Base-by-base conservation (phyloP, 2,888 invertebrate species). In the Zootermopsis nevadensis region DNA sequence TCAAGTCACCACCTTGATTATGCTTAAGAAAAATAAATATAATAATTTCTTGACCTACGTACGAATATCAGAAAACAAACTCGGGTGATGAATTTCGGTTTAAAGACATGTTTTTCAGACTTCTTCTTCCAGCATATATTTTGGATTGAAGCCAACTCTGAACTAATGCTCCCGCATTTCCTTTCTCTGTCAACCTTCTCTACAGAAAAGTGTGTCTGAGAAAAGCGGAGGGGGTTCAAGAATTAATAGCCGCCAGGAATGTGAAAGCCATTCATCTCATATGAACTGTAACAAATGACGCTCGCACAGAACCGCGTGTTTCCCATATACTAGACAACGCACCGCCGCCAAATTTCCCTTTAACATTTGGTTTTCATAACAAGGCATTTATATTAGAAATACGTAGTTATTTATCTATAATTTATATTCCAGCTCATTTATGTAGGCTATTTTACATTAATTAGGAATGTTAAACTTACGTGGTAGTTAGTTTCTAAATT, bases 391-490 rank as follows among this genome's bases (percentile, higher is more conserved):
- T n/a, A 15, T 12, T 60, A 0, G 60, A 60, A 60, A n/a, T n/a
- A 27, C 2, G 60, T 27, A 48, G 48, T 48, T 48, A 48, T 15
- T 19, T 0, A 8, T 1, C 8, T 60, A 27, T 60, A 60, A 60
- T 60, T 60, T 60, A 60, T 60, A 60, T 27, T 60, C n/a, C 48
- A 19, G 19, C 19, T 48, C 15, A 48, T 60, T 60, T 60, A 60
- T 60, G 8, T 27, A 60, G 48, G 48, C 15, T 60, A 67, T 31
- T 33, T 93, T 94, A 1, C n/a, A 90, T 90, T 82, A 88, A 69
- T 87, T n/a, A 27, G 8, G 27, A 66, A n/a, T 15, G 48, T 48
- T 42, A n/a, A n/a, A n/a, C n/a, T n/a, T n/a, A n/a, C n/a, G n/a
- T n/a, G n/a, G n/a, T n/a, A n/a, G n/a, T n/a, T n/a, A n/a, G n/a